Base-by-base conservation (phyloP, 2,888 invertebrate species). In the Xanthostigma xanthostigma region DNA sequence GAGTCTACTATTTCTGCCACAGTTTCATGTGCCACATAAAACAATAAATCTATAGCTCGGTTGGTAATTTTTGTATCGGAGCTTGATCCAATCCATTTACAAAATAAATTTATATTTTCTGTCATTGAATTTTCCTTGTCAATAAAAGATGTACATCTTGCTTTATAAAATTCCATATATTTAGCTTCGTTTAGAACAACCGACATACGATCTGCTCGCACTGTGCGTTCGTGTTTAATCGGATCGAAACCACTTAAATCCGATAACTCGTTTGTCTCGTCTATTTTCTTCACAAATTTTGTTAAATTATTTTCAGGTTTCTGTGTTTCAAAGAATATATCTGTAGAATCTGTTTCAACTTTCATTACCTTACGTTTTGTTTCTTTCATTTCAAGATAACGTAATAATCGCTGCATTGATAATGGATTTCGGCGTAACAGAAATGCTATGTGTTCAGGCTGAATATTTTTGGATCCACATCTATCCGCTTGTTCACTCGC, bases 1-100 rank as follows among this genome's bases (percentile, higher is more conserved):
- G 84, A 78, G 66, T 93, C 93, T 2, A 89, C 81, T 49, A 93
- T 79, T 62, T 90, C 85, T 0, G 92, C 92, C 8, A 94, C 84
- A 0, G 89, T 89, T 69, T 94, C 92, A 63, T 89, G 89, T 0
- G 91, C 90, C 54, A 92, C 71, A 62, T 91, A 93, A 43, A 84
- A 79, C 52, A 94, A 65, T 3, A 92, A 81, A 60, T 86, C 85
- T 57, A 86, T 69, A 0, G 85, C 86, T 44, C 77, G 69, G 13
- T 70, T 66, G 0, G 75, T 69, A 44, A 85, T 72, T 41, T 72
- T 76, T 14, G 80, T 62, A 53, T 83, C 80, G 37, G 75, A 72
- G 5, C 71, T 74, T 0, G 80, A 73, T 53, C 78, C 79, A 0
- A 83, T 62, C 74, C 82, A 82, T 6, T 40, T 12, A 40, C 14